Percentiles rank a stretch among this genome's conserved stretches.
These are phyloP conservation scores for Drosophila macrospina DNA, from an alignment of 2,888 invertebrate genomes.

Conservation along the genomic window DNA sequence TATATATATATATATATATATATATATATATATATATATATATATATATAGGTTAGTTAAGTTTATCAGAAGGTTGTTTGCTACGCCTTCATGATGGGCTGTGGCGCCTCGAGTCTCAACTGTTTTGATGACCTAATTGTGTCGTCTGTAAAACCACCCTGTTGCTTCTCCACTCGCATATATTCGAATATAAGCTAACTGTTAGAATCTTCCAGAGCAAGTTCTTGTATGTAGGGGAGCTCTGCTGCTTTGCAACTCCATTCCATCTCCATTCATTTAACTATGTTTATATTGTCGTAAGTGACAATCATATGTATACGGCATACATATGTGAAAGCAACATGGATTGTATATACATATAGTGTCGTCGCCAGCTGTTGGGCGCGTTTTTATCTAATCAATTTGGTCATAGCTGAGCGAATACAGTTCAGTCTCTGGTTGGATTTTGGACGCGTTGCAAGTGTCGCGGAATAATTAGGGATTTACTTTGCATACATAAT, in stretches of 20 bases:
- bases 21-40: neutral
- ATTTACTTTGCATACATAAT: constrained; percentile 16
- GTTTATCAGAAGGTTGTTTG: constrained; percentile 23
- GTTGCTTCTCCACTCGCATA: constrained; percentile 7
- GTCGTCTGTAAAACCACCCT: constrained; percentile 37
- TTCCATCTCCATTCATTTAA: neutral
- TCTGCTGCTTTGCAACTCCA: neutral
- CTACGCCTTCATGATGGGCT: constrained; percentile 44
- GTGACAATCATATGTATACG: constrained; percentile 12
- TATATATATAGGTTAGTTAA: constrained; percentile 6
- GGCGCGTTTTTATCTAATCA: constrained; percentile 58
- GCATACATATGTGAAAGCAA: constrained; percentile 22
- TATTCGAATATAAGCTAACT: constrained; percentile 2
- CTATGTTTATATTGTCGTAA: neutral
- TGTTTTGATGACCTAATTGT: constrained; percentile 57
- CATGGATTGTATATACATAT: constrained; percentile 6
- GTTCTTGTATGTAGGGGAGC: neutral
- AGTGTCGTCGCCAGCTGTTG: constrained; percentile 47
- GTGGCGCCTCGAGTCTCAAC: constrained; percentile 54
- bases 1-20: neutral
- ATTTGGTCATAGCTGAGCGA: constrained; percentile 25
- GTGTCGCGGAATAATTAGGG: constrained; percentile 44
- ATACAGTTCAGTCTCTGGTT: constrained; percentile 55
- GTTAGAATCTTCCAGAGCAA: constrained; percentile 3
- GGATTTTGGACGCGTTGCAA: constrained; percentile 59